Evolutionary conservation across 1,140 invertebrate species (phyloP), one percentile per base, ranked within the genome.

Genomic region (Drosophila pachea): DNA sequence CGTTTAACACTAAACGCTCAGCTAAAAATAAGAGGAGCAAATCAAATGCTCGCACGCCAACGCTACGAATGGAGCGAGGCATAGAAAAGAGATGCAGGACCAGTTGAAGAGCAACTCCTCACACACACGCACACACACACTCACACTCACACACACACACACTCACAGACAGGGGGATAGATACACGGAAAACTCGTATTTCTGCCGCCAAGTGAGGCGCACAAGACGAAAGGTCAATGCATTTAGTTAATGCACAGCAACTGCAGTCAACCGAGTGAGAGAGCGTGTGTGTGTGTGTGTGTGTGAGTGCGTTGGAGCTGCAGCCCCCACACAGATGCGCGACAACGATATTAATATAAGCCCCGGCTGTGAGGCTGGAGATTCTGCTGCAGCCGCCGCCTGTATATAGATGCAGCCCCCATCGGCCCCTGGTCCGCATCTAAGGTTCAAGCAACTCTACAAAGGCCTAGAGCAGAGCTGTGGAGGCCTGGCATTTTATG

Each of bases 121-220:
- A 72, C 61, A 73, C 55, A 50, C 55, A 56, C 42, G 50, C 63
- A 54, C 56, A 68, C 35, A 63, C 63, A 61, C 33, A 43, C 47
- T 60, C 33, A 67, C 43, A 53, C 29, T 66, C 43, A 63, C 55
- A 59, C 50, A 76, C 40, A 69, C 72, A 70, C 68, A 70, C 66
- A 77, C 67, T 74, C 74, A 82, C 70, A 58, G 68, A 65, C 55
- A 65, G 66, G 68, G 52, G 50, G 66, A 73, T 76, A 86, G 86
- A 86, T 76, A 86, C 81, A 86, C 81, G 76, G 52, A 74, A 76
- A 86, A 86, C 86, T 86, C 68, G 81, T 86, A 81, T 86, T 86
- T 81, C 82, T 77, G 81, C 81, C 74, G 74, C 67, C 67, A 74
- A 81, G 78, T 29, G 71, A 77, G 64, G 60, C 63, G 68, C 62